These are phyloP conservation scores for Andrena dorsata DNA, from an alignment of 2,888 invertebrate genomes.

Conservation along the genomic window DNA sequence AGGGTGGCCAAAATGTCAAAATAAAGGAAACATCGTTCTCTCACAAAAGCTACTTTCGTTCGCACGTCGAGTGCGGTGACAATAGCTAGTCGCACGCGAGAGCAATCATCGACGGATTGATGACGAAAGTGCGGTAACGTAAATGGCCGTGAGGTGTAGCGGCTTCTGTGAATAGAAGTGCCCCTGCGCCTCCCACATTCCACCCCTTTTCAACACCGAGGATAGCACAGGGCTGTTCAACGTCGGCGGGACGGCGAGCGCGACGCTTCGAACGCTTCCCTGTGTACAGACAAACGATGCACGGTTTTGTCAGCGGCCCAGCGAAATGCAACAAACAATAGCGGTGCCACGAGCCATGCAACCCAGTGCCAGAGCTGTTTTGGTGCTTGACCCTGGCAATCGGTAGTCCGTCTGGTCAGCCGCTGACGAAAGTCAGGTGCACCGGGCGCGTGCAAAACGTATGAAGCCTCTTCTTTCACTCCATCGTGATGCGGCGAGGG, in stretches of 20 bases:
- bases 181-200: not conserved
- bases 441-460: not conserved
- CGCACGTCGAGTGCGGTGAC: too few species aligned
- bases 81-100: too few species aligned
- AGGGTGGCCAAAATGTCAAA: too few species aligned
- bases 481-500: too few species aligned
- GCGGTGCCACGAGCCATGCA: slow-evolving; percentile 42
- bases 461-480: too few species aligned
- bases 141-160: not conserved
- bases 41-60: too few species aligned
- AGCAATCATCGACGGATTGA: too few species aligned
- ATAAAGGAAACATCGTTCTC: too few species aligned
- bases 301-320: slow-evolving; percentile 7
- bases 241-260: too few species aligned
- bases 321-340: slow-evolving; percentile 25
- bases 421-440: slow-evolving; percentile 21
- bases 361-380: slow-evolving; percentile 72
- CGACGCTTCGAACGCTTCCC: not conserved
- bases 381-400: slow-evolving; percentile 75
- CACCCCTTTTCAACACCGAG: too few species aligned
- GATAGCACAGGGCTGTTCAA: too few species aligned
- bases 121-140: too few species aligned
- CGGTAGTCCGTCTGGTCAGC: slow-evolving; percentile 51
- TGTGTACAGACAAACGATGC: not conserved
- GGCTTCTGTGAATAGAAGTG: not conserved